Percentiles rank a stretch among this genome's conserved stretches.
Evolutionary conservation across 2,797 vertebrate species (phyloP).

Genomic region (Poecilia wingei): DNA sequence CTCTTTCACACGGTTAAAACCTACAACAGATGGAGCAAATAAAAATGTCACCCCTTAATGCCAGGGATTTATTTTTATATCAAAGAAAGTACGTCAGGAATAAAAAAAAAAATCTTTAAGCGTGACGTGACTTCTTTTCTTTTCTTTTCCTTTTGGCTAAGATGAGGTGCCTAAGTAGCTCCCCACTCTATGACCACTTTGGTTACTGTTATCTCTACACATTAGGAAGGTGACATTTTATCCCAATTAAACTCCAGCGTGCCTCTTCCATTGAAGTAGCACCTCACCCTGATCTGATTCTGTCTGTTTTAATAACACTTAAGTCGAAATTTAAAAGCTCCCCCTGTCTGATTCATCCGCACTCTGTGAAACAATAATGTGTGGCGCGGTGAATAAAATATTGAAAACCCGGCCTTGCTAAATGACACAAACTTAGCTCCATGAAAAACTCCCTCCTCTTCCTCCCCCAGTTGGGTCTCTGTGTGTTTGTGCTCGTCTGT

Average conservation of each 20-base stretch:
- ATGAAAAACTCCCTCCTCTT: constrained; percentile 14
- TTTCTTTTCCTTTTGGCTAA: neutral
- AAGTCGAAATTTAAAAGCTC: constrained; percentile 76
- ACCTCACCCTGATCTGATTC: constrained; percentile 55
- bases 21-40: neutral
- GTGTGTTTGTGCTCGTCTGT: constrained; percentile 19
- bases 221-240: constrained; percentile 44
- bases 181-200: constrained; percentile 21
- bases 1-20: constrained; percentile 3
- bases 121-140: neutral
- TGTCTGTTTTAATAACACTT: constrained; percentile 64
- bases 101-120: neutral
- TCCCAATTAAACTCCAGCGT: constrained; percentile 57
- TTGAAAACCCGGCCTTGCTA: constrained; percentile 54
- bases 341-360: constrained; percentile 68
- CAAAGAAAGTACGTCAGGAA: neutral
- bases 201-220: constrained; percentile 5
- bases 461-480: constrained; percentile 11
- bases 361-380: constrained; percentile 59
- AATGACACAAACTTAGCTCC: constrained; percentile 49
- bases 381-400: constrained; percentile 72
- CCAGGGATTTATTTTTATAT: neutral
- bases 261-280: constrained; percentile 52
- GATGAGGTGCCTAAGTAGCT: constrained; percentile 15
- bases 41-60: neutral